Percentiles rank a stretch among this genome's conserved stretches.
These are phyloP conservation scores for Tylochromis polylepis DNA, from an alignment of 2,113 vertebrate species.

Conservation along the genomic window DNA sequence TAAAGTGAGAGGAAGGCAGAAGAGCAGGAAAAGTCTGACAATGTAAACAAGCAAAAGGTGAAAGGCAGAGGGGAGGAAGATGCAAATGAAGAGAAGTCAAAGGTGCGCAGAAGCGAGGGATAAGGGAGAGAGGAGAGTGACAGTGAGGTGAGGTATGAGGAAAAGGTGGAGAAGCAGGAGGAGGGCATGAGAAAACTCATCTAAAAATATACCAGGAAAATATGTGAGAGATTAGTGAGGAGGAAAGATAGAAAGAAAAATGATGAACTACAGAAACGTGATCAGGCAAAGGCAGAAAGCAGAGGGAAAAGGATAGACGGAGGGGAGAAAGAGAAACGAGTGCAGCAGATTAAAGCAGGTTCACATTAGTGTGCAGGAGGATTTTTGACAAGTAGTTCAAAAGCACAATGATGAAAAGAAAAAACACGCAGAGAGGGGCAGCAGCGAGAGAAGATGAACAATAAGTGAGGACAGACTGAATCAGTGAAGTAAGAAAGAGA, in stretches of 20 bases:
- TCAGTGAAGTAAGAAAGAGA: background rate
- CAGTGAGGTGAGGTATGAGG: conserved; percentile 5
- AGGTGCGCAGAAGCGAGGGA: background rate
- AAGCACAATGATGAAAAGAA: background rate
- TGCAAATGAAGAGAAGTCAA: conserved; percentile 32
- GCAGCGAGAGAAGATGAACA: background rate
- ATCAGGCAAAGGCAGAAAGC: background rate
- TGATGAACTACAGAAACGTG: background rate
- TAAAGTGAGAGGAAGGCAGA: background rate
- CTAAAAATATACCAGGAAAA: background rate
- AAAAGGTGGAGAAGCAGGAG: background rate
- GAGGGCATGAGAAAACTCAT: background rate
- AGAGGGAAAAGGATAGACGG: background rate
- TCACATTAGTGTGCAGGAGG: background rate
- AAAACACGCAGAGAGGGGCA: background rate
- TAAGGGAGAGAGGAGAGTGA: background rate
- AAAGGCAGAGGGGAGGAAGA: conserved; percentile 5
- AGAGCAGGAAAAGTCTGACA: background rate
- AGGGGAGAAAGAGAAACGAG: background rate
- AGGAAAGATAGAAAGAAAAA: background rate
- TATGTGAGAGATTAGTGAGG: background rate
- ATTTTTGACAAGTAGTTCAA: background rate
- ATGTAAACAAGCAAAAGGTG: conserved; percentile 22
- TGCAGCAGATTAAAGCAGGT: background rate
- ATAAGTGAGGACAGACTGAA: background rate